phyloP scores from a whole-genome alignment of 2,888 invertebrate species.

The Cephus rjabovi region DNA sequence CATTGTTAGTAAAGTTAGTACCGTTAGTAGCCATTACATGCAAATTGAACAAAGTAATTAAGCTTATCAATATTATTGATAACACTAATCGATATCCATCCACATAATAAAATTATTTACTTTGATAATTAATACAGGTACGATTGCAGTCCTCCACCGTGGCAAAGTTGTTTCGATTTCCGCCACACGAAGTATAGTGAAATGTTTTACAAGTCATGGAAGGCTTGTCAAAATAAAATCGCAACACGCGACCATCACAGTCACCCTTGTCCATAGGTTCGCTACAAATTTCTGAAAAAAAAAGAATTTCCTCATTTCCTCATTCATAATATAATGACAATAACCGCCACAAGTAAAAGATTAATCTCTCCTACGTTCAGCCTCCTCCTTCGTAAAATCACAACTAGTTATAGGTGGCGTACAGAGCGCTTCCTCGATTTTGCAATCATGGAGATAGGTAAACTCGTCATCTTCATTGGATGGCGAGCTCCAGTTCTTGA shows the following conservation, averaged over 20 bases:
- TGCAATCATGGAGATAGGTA: conserved; percentile 51
- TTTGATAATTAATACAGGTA: conserved; percentile 72
- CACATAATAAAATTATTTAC: conserved; percentile 49
- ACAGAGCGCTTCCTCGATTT: conserved; percentile 48
- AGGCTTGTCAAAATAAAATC: conserved; percentile 76
- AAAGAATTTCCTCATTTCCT: neutral
- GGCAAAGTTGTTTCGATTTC: conserved; percentile 89
- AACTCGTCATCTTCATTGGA: conserved; percentile 33
- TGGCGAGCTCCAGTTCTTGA: conserved; percentile 34
- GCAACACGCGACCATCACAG: conserved; percentile 44
- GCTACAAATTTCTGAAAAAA: conserved; percentile 54
- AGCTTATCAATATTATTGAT: neutral
- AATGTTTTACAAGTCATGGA: conserved; percentile 83
- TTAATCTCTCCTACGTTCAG: conserved; percentile 41
- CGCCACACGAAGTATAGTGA: conserved; percentile 89
- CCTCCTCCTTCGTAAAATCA: conserved; percentile 51
- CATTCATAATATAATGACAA: neutral
- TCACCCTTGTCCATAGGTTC: conserved; percentile 51
- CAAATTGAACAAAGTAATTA: neutral
- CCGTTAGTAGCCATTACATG: neutral
- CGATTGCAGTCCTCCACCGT: conserved; percentile 77
- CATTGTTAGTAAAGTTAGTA: neutral
- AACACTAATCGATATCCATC: neutral
- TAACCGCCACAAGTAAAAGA: neutral
- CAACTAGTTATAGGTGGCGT: conserved; percentile 52